phyloP scores from a whole-genome alignment of 2,888 invertebrate species.

The Xanthorhoe spadicearia region DNA sequence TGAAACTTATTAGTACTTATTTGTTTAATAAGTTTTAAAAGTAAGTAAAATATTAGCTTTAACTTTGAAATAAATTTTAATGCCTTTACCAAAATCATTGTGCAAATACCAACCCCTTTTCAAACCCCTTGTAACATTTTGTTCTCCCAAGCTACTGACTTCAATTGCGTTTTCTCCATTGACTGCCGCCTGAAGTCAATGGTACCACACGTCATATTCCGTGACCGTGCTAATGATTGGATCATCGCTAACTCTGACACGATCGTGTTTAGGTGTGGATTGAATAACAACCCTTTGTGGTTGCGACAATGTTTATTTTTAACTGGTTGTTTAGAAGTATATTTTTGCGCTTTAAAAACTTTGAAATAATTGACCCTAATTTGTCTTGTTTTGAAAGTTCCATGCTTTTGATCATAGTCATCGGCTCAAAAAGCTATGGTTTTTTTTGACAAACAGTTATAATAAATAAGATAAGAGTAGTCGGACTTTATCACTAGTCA shows the following conservation, averaged over 20 bases:
- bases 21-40: no score
- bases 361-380: background rate
- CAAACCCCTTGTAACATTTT: background rate
- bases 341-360: background rate
- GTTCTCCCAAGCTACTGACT: background rate
- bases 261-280: conserved; percentile 33
- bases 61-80: background rate
- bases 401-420: background rate
- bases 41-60: no score
- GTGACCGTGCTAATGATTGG: conserved; percentile 38
- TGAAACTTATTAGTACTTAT: no score
- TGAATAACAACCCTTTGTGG: conserved; percentile 25
- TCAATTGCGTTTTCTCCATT: conserved; percentile 4
- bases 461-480: no score
- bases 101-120: background rate
- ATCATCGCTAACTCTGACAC: conserved; percentile 38
- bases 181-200: conserved; percentile 18
- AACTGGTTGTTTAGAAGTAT: background rate
- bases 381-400: background rate
- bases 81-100: background rate
- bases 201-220: conserved; percentile 39
- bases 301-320: conserved; percentile 17
- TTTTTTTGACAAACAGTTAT: no score
- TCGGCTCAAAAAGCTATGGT: background rate
- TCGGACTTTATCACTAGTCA: no score